Conservation (phyloP, 2,797 vertebrate genomes). For the Lepus oiostolus region DNA sequence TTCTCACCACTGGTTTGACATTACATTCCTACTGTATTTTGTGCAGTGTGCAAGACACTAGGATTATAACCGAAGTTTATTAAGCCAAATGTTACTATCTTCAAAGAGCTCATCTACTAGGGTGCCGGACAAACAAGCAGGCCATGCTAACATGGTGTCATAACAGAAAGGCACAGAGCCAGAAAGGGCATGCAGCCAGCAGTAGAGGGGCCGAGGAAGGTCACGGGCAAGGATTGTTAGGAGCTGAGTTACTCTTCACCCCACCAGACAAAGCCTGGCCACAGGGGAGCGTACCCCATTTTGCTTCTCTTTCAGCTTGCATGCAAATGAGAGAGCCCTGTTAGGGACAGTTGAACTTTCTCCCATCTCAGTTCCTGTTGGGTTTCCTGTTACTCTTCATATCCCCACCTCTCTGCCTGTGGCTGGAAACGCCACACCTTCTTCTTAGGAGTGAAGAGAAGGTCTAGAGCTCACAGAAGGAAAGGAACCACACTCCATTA, state of each 20-base stretch:
- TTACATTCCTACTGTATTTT: not conserved
- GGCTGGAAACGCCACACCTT: not conserved
- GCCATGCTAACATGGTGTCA: not conserved
- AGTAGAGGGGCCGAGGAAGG: not conserved
- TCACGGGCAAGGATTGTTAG: rapidly evolving
- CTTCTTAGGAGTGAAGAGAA: not conserved
- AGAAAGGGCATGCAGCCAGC: not conserved
- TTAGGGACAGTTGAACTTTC: rapidly evolving
- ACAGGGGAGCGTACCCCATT: rapidly evolving
- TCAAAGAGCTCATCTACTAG: not conserved
- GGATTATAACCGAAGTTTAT: not conserved
- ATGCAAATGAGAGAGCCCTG: rapidly evolving
- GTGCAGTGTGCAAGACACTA: not conserved
- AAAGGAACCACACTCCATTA: not conserved
- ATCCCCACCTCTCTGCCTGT: not conserved
- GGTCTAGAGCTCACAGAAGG: not conserved
- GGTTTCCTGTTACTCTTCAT: rapidly evolving
- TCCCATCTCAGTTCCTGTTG: rapidly evolving
- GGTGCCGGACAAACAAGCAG: not conserved
- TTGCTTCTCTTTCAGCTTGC: not conserved
- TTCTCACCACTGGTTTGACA: too few relatives aligned
- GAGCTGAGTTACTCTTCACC: not conserved
- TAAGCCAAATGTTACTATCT: not conserved
- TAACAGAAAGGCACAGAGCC: not conserved
- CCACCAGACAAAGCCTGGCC: not conserved